A percentile compares a stretch with the other conserved stretches of the same genome.
These are phyloP conservation scores for Calonectris borealis DNA, from an alignment of 2,113 vertebrate species.

Conservation along the genomic window DNA sequence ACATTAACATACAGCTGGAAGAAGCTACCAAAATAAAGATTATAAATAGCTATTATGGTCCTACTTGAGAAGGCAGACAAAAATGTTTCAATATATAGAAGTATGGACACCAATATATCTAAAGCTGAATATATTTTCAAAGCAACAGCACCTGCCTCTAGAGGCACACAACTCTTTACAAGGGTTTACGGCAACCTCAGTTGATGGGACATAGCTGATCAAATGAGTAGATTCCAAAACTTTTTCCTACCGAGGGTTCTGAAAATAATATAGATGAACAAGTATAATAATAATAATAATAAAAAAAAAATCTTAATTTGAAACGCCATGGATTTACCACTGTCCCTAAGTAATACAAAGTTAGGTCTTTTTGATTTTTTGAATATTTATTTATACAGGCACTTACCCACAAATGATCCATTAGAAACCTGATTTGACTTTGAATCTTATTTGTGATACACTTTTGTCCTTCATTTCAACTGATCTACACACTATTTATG, in stretches of 20 bases:
- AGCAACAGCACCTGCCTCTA: neutral
- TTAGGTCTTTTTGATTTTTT: neutral
- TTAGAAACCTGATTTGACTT: neutral
- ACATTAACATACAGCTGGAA: neutral
- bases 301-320: neutral
- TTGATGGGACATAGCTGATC: neutral
- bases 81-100: neutral
- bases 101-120: neutral
- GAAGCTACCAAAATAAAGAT: neutral
- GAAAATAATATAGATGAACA: rapidly evolving
- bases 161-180: neutral
- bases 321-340: neutral
- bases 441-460: neutral
- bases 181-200: neutral
- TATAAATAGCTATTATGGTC: neutral
- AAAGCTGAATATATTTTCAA: neutral
- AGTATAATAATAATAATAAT: neutral
- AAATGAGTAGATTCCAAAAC: neutral
- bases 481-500: neutral
- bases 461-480: neutral
- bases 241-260: neutral
- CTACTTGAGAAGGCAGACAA: neutral
- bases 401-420: neutral
- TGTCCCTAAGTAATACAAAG: neutral
- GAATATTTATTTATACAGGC: neutral